Conservation (phyloP, 2,797 vertebrate species). For the Limosa lapponica region DNA sequence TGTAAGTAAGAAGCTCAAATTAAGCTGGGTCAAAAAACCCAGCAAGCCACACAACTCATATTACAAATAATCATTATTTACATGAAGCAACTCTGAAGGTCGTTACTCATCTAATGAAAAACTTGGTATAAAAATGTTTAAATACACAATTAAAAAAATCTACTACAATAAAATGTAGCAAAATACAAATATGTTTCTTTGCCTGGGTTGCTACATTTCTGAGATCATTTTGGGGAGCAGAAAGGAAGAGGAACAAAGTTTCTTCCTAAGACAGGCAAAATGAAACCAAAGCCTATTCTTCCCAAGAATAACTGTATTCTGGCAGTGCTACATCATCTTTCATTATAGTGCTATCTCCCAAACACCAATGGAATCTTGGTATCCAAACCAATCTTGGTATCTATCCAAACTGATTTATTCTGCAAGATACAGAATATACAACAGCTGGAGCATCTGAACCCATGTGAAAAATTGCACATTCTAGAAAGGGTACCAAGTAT, state of each 20-base stretch:
- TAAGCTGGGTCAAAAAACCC: not conserved
- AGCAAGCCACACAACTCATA: not conserved
- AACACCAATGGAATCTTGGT: not conserved
- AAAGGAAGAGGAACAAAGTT: not conserved
- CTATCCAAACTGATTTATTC: not conserved
- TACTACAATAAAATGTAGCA: not conserved
- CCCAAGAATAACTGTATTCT: not conserved
- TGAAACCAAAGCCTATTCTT: not conserved
- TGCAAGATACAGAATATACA: not conserved
- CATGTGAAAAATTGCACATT: not conserved
- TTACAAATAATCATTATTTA: not conserved
- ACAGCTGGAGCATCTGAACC: not conserved
- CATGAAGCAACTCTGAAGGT: not conserved
- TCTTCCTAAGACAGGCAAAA: not conserved
- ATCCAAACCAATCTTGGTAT: not conserved
- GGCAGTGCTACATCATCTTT: not conserved
- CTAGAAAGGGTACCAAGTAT: not conserved
- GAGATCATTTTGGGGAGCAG: not conserved
- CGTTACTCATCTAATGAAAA: not conserved
- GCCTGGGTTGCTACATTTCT: not conserved
- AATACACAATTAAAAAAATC: not conserved
- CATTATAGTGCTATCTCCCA: not conserved
- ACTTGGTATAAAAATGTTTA: not conserved
- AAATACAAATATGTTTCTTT: not conserved
- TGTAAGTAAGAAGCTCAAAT: not conserved